A percentile compares a stretch with the other conserved stretches of the same genome.
These are phyloP conservation scores for Hemibagrus guttatus DNA, from an alignment of 2,797 vertebrate genomes.

Conservation along the genomic window DNA sequence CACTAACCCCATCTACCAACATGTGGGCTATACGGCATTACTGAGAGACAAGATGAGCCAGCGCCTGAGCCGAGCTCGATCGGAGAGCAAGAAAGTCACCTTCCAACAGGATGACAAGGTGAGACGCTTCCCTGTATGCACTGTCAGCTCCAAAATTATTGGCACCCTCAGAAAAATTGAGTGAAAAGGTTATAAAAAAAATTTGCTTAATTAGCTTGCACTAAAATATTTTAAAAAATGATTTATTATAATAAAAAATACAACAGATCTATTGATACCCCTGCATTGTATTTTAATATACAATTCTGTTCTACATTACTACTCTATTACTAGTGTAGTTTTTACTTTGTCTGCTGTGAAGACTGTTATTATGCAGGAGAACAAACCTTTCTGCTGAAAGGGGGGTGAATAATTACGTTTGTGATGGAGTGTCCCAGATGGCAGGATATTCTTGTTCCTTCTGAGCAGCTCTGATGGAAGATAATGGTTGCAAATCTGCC, in stretches of 20 bases:
- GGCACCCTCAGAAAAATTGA: neutral
- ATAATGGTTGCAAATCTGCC: conserved; percentile 65
- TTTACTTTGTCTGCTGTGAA: neutral
- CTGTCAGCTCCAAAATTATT: neutral
- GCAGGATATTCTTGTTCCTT: conserved; percentile 56
- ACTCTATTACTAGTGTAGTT: conserved; percentile 1
- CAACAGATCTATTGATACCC: neutral
- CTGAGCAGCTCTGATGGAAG: conserved; percentile 63
- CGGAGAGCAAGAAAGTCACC: conserved; percentile 83
- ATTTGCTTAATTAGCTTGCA: neutral
- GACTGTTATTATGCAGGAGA: neutral
- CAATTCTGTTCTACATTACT: neutral
- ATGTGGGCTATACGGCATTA: conserved; percentile 92
- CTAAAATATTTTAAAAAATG: neutral
- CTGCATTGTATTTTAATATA: neutral
- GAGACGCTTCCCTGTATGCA: conserved; percentile 56
- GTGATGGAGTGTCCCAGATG: conserved; percentile 58
- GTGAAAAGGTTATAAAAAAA: neutral
- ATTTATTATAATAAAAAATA: neutral
- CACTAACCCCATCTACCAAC: conserved; percentile 97
- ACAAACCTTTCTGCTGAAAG: conserved; percentile 8
- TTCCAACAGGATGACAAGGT: conserved; percentile 90
- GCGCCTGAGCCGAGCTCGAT: conserved; percentile 82
- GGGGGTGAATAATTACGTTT: conserved; percentile 32
- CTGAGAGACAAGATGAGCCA: conserved; percentile 90